phyloP scores from a whole-genome alignment of 1,140 invertebrate species.

The Drosophila insularis region DNA sequence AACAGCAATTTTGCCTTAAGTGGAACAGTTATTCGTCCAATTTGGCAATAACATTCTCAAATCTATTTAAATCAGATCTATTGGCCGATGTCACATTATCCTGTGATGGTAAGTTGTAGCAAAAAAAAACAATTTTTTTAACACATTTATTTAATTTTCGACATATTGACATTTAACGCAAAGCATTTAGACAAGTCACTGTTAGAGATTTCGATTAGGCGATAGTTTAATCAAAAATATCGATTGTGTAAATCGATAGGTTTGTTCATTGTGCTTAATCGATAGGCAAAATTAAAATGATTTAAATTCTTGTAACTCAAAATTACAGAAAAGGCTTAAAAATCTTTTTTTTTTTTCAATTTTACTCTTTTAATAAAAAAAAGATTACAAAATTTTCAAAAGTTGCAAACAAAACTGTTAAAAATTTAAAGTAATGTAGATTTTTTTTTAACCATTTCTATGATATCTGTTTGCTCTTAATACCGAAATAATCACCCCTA shows the following conservation, averaged over 20 bases:
- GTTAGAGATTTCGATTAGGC: not conserved
- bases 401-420: too few species aligned
- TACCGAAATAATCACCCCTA: not conserved
- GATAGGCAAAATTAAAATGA: too few species aligned
- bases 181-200: not conserved
- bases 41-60: slow-evolving; percentile 93
- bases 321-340: too few species aligned
- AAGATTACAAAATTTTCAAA: too few species aligned
- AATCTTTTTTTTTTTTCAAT: too few species aligned
- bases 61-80: slow-evolving; percentile 94
- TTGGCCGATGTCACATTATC: slow-evolving; percentile 94
- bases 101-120: slow-evolving; percentile 90
- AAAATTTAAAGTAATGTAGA: too few species aligned
- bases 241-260: too few species aligned
- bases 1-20: slow-evolving; percentile 95
- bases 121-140: not conserved
- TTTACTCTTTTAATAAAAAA: too few species aligned
- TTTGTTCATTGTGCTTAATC: too few species aligned
- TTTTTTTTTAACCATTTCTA: not conserved
- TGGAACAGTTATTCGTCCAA: slow-evolving; percentile 96
- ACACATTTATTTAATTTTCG: not conserved
- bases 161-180: slow-evolving; percentile 9
- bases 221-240: too few species aligned
- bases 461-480: not conserved
- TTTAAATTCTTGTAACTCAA: too few species aligned